Percentiles rank a stretch among this genome's conserved stretches.
Conservation (phyloP, 2,888 invertebrate genomes). For the Leptopilina syphax region DNA sequence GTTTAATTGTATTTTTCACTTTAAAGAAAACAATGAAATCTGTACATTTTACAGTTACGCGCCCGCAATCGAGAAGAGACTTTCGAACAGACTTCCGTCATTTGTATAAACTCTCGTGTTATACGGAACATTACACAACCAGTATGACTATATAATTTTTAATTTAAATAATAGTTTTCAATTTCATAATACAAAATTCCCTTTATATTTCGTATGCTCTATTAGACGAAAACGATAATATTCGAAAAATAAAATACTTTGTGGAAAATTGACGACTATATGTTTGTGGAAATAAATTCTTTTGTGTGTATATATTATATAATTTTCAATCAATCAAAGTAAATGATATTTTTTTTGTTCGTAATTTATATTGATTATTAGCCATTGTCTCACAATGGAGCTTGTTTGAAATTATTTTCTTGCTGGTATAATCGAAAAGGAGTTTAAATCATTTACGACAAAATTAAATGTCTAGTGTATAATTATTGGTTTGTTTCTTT, state of each 20-base stretch:
- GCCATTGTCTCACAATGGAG: neutral
- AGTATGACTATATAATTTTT: constrained; percentile 8
- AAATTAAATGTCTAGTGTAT: neutral
- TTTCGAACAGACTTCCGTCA: constrained; percentile 36
- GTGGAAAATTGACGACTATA: too few species aligned
- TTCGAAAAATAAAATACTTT: neutral
- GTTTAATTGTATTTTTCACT: constrained; percentile 27
- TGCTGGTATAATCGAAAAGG: neutral
- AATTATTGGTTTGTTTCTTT: neutral
- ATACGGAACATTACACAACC: constrained; percentile 17
- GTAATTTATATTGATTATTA: neutral
- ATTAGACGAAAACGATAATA: neutral
- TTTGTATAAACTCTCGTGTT: constrained; percentile 26
- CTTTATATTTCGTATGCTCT: neutral
- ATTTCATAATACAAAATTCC: neutral
- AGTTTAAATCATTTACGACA: neutral
- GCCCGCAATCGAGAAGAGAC: constrained; percentile 34
- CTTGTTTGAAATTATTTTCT: neutral
- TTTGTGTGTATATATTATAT: neutral
- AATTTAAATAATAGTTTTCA: neutral
- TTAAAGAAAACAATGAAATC: constrained; percentile 32
- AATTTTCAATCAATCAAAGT: constrained; percentile 7
- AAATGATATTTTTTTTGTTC: neutral
- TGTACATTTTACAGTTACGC: constrained; percentile 30
- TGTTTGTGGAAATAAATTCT: neutral